Evolutionary conservation across 2,113 vertebrate genomes (phyloP).

Genomic region (Microcebus tavaratra): DNA sequence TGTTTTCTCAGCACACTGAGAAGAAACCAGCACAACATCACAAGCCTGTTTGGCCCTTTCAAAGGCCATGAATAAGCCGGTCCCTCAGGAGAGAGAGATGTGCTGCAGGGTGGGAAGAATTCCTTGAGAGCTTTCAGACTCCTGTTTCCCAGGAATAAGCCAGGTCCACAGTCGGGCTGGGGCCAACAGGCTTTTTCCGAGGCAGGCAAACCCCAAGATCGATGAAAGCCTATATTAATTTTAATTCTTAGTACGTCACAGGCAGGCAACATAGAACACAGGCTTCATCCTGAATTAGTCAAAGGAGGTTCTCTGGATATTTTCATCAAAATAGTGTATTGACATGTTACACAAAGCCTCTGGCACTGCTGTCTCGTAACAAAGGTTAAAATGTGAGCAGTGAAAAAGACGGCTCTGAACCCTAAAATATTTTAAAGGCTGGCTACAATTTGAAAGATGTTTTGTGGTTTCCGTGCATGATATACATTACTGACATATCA

Average conservation of each 20-base stretch:
- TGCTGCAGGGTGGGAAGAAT: neutral
- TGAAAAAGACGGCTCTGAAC: neutral
- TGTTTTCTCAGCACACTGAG: neutral
- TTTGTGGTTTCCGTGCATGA: neutral
- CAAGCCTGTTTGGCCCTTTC: neutral
- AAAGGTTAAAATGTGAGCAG: constrained; percentile 25
- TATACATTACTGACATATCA: neutral
- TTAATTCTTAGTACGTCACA: neutral
- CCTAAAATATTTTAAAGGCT: neutral
- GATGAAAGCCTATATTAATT: neutral
- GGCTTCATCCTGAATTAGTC: neutral
- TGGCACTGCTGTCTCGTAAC: neutral
- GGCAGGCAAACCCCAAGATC: neutral
- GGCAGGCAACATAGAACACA: neutral
- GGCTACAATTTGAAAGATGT: neutral
- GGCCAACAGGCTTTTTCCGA: neutral
- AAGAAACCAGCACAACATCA: neutral
- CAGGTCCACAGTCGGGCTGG: neutral
- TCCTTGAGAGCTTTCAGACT: constrained; percentile 45
- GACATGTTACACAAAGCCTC: neutral
- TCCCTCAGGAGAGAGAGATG: neutral
- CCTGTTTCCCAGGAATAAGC: constrained; percentile 6
- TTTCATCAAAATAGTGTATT: neutral
- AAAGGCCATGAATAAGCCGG: neutral
- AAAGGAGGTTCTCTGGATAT: neutral